These are phyloP conservation scores for Glyphotaelius pellucidus DNA, from an alignment of 2,888 invertebrate genomes.

Conservation along the genomic window DNA sequence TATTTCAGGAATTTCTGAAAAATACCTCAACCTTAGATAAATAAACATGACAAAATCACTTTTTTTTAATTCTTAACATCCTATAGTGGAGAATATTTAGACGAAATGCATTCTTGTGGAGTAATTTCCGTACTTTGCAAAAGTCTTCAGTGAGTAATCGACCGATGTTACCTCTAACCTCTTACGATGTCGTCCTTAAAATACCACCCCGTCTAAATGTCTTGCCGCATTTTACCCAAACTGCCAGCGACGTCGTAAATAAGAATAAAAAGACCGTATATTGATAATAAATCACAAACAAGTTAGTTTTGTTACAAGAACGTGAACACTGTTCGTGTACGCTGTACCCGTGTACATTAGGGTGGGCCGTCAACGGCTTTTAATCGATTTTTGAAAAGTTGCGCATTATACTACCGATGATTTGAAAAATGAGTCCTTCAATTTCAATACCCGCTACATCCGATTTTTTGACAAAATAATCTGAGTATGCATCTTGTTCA, in stretches of 20 bases:
- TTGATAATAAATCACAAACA: neutral
- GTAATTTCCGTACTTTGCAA: neutral
- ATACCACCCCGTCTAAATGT: neutral
- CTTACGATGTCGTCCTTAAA: neutral
- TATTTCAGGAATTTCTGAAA: too few relatives aligned
- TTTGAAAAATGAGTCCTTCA: too few relatives aligned
- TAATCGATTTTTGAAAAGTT: neutral
- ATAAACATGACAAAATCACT: neutral
- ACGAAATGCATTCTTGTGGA: neutral
- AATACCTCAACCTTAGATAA: too few relatives aligned
- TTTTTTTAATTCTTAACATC: neutral
- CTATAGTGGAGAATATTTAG: neutral
- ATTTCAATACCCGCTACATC: too few relatives aligned
- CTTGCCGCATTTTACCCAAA: neutral
- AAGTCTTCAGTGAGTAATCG: neutral
- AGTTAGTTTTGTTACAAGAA: slow-evolving; percentile 2
- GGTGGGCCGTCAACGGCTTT: neutral
- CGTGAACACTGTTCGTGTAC: neutral
- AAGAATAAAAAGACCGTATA: neutral
- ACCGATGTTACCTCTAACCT: neutral
- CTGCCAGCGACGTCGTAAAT: slow-evolving; percentile 2
- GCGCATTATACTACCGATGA: neutral
- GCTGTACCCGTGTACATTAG: neutral
- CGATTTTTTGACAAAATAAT: too few relatives aligned
- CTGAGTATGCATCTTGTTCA: too few relatives aligned